Percentiles rank a stretch among this genome's conserved stretches.
These are phyloP conservation scores for Coluber constrictor DNA, from an alignment of 2,797 vertebrate genomes.

Conservation along the genomic window DNA sequence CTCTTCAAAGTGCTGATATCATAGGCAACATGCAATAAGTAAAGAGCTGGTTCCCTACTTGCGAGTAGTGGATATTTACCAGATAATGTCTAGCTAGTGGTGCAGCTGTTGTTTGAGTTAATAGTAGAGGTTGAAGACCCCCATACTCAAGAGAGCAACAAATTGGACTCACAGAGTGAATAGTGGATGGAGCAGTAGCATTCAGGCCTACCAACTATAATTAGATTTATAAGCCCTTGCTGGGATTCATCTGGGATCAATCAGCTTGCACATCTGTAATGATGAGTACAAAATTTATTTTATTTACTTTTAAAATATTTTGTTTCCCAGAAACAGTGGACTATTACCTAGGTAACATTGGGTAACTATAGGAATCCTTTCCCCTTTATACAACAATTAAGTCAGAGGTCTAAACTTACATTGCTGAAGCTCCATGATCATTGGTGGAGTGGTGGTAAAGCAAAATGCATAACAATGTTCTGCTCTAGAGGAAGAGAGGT, in stretches of 20 bases:
- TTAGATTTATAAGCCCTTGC: neutral
- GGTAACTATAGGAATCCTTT: neutral
- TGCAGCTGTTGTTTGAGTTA: neutral
- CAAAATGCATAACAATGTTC: neutral
- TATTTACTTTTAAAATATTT: neutral
- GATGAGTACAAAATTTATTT: neutral
- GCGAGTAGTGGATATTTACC: neutral
- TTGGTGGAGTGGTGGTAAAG: neutral
- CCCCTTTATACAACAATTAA: neutral
- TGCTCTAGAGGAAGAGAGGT: neutral
- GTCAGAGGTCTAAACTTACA: neutral
- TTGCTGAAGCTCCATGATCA: neutral
- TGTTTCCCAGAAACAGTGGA: neutral
- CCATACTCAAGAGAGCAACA: neutral
- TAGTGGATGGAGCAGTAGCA: neutral
- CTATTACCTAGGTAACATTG: neutral
- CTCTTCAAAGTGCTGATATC: neutral
- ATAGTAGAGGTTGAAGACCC: neutral
- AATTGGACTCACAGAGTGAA: neutral
- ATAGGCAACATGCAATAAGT: neutral
- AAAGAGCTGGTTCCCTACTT: neutral
- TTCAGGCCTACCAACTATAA: neutral
- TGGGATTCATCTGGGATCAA: neutral
- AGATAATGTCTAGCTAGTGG: neutral
- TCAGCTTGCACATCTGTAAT: neutral